Percentiles rank a stretch among this genome's conserved stretches.
Evolutionary conservation across 2,113 vertebrate species (phyloP).

Genomic region (Sander lucioperca): DNA sequence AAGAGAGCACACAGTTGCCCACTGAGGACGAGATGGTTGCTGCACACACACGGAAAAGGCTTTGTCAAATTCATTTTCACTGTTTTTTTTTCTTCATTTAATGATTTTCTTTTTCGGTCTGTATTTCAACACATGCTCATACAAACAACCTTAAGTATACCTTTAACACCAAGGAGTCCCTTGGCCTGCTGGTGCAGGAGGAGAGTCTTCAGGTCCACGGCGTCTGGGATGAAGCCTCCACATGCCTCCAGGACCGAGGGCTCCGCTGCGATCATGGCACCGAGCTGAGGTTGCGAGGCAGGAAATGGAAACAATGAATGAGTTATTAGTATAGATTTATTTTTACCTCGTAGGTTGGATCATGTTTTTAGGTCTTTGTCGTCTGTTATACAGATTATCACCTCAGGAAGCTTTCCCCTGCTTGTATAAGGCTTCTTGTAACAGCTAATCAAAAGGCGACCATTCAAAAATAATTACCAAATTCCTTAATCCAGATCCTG

Average conservation of each 20-base stretch:
- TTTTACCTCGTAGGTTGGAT: not conserved
- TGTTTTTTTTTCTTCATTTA: not conserved
- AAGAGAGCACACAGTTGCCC: slow-evolving; percentile 78
- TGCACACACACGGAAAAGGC: slow-evolving; percentile 38
- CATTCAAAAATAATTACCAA: too few species aligned
- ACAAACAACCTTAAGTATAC: slow-evolving; percentile 38
- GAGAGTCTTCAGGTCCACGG: slow-evolving; percentile 76
- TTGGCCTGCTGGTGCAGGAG: slow-evolving; percentile 78
- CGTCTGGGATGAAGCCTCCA: slow-evolving; percentile 77
- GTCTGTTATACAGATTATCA: not conserved
- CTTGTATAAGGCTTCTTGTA: not conserved
- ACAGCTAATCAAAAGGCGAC: not conserved
- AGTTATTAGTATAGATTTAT: not conserved
- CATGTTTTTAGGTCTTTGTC: not conserved
- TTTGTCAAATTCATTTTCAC: not conserved
- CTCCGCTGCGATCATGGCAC: slow-evolving; percentile 78
- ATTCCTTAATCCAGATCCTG: too few species aligned
- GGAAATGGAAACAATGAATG: not conserved
- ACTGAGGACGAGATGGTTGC: slow-evolving; percentile 78
- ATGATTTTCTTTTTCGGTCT: not conserved
- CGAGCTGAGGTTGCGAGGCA: slow-evolving; percentile 70
- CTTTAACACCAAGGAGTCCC: slow-evolving; percentile 72
- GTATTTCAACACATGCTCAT: not conserved
- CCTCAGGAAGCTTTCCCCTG: not conserved
- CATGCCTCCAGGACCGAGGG: slow-evolving; percentile 77